Evolutionary conservation across 2,113 vertebrate species (phyloP).

Genomic region (Lasiurus cinereus): DNA sequence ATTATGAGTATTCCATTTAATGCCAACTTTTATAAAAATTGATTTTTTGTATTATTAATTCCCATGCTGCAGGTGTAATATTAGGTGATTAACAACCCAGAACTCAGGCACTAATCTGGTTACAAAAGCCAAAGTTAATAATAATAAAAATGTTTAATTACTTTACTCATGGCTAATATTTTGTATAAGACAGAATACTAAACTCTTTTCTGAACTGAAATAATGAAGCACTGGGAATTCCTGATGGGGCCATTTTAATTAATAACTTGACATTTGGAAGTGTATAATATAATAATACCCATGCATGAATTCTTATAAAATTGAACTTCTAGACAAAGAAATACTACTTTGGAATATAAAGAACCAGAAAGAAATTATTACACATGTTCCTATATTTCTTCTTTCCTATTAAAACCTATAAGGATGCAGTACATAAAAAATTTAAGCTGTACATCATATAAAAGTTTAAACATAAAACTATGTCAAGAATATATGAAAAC

Average conservation of each 20-base stretch:
- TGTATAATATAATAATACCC: background rate
- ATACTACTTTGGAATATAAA: constrained; percentile 42
- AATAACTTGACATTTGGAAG: constrained; percentile 47
- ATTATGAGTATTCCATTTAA: background rate
- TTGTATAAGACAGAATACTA: background rate
- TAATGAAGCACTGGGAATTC: constrained; percentile 7
- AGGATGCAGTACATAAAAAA: background rate
- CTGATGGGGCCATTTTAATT: background rate
- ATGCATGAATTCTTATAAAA: constrained; percentile 41
- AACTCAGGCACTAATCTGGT: background rate
- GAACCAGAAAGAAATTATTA: constrained; percentile 40
- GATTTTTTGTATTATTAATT: background rate
- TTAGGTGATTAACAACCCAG: background rate
- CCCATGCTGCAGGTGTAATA: background rate
- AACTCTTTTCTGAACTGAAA: constrained; percentile 10
- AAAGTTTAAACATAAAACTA: background rate
- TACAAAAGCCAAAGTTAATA: constrained; percentile 11
- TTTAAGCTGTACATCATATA: background rate
- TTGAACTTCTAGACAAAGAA: constrained; percentile 18
- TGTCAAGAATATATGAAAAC: constrained; percentile 17
- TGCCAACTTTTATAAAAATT: constrained; percentile 1
- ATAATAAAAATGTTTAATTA: background rate
- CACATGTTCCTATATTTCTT: background rate
- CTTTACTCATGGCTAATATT: background rate
- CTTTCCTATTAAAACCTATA: background rate